Conservation (phyloP, 2,888 invertebrate species). For the Luperina nickerlii region DNA sequence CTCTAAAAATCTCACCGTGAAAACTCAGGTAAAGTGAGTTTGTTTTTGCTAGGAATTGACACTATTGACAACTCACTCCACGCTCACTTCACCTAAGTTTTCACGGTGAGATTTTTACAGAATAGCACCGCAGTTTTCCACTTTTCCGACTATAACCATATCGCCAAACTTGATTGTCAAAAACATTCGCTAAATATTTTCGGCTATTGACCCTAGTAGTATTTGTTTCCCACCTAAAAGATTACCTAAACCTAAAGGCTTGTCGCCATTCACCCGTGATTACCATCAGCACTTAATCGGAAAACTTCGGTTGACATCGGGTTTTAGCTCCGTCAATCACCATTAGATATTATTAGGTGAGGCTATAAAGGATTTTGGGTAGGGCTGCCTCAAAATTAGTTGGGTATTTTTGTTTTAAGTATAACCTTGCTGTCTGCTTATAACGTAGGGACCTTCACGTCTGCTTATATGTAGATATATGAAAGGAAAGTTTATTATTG, state of each 20-base stretch:
- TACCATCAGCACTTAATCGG: conserved; percentile 73
- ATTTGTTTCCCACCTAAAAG: neutral
- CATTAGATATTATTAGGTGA: conserved; percentile 74
- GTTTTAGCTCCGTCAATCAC: conserved; percentile 76
- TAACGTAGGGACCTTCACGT: neutral
- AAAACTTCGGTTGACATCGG: conserved; percentile 76
- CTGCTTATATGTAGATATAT: neutral
- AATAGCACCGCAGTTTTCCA: no score
- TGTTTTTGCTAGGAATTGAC: no score
- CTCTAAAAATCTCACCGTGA: no score
- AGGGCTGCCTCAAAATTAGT: conserved; percentile 49
- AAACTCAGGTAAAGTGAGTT: no score
- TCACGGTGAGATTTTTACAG: no score
- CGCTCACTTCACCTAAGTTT: no score
- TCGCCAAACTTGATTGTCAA: neutral
- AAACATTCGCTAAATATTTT: neutral
- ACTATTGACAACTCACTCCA: no score
- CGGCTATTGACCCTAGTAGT: neutral
- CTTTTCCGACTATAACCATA: no score
- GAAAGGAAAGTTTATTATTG: neutral
- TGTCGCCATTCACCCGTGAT: conserved; percentile 69
- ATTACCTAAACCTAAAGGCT: conserved; percentile 19
- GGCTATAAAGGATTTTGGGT: conserved; percentile 62
- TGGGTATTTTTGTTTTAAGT: conserved; percentile 12
- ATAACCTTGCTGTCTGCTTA: conserved; percentile 1